Conservation (phyloP, 2,888 invertebrate species). For the Idaea biselata region DNA sequence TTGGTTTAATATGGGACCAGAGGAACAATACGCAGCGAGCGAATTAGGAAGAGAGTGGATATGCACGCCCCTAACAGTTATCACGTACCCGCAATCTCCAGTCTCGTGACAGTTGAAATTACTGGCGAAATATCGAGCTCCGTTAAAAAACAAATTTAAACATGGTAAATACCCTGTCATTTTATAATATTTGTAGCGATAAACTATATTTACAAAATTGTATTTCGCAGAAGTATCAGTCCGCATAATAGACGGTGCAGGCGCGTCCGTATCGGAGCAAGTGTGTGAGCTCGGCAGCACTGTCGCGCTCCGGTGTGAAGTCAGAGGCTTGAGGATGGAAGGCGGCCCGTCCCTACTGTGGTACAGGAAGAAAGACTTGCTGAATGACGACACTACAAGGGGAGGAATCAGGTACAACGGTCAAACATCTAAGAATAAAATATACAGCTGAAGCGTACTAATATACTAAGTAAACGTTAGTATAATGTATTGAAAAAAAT, state of each 20-base stretch:
- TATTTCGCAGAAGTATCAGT: conserved; percentile 64
- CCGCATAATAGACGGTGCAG: conserved; percentile 72
- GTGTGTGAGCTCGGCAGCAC: conserved; percentile 74
- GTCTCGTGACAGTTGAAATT: too few species aligned
- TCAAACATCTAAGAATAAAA: too few species aligned
- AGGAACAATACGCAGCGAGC: too few species aligned
- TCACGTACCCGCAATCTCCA: too few species aligned
- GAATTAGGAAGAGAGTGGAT: too few species aligned
- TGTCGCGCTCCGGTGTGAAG: conserved; percentile 69
- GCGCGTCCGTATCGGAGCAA: conserved; percentile 67
- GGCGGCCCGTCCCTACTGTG: conserved; percentile 71
- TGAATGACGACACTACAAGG: conserved; percentile 72
- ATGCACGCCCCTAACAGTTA: too few species aligned
- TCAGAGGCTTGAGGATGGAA: conserved; percentile 69
- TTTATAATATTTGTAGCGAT: too few species aligned
- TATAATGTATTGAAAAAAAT: background rate
- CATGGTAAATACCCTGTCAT: too few species aligned
- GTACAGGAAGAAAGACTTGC: conserved; percentile 63
- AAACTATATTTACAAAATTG: background rate
- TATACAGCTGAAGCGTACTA: too few species aligned
- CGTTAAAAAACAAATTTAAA: too few species aligned
- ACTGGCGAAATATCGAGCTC: too few species aligned
- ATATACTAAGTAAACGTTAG: background rate
- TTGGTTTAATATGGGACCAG: too few species aligned
- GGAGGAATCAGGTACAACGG: conserved; percentile 65